Base-by-base conservation (phyloP, 30 jellyfish, hydroid and myxozoan genomes). In the Catostylus mosaicus region DNA sequence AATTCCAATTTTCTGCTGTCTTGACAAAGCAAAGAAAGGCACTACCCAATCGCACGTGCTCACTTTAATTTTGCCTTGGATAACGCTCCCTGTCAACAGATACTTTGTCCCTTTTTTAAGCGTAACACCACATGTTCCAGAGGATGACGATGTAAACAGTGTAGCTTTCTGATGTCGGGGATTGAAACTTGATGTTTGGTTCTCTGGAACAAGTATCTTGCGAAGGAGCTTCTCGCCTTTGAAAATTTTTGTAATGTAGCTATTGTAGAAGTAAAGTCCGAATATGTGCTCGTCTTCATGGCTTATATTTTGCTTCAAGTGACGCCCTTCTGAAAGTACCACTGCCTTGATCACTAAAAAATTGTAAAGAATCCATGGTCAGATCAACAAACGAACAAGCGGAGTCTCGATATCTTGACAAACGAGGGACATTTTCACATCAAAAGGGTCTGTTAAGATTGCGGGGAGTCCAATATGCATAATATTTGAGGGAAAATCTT, bases 71-170 rank as follows among this genome's bases (percentile, higher is more conserved):
- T 32, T 67, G 0, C 87, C 84, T 18, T 68, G 37, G 37, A 56
- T 30, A 29, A 76, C 45, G 56, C 74, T 70, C 54, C 91, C 96
- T 27, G 82, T 87, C 51, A 87, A 83, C 70, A 87, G 54, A 35
- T 87, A 87, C 33, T 76, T 78, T 69, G 82, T 79, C 32, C 87
- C 90, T 48, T 47, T 81, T 26, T 87, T 74, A 51, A 87, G 77
- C 6, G 67, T 57, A 34, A 77, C 84, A 1, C 96, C 91, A 32
- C 96, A 87, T 66, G 91, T 81, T 3, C 91, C 91, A 27, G 91
- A 68, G 14, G 73, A 37, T 0, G 84, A 37, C 12, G 84, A 27
- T 16, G 91, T 81, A 72, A 64, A 67, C 50, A 81, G 12, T 19
- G 50, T 52, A 6, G 84, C 91, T 82, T 81, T 81, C 61, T 81